These are phyloP conservation scores for Trisateles emortualis DNA, from an alignment of 2,888 invertebrate species.

Conservation along the genomic window DNA sequence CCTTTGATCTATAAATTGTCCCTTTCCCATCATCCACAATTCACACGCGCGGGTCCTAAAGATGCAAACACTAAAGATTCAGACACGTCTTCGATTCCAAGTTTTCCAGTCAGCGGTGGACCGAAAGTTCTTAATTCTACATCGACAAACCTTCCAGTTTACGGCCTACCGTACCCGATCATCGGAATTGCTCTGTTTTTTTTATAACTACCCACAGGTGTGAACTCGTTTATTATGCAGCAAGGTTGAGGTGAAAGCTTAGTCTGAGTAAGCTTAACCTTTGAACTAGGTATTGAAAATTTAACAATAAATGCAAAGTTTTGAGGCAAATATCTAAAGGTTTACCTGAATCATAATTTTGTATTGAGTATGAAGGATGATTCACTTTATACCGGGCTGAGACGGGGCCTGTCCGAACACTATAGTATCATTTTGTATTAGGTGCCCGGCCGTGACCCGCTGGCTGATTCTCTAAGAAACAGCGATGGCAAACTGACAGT, in stretches of 20 bases:
- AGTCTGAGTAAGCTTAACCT: too few species aligned
- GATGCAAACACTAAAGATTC: slow-evolving; percentile 29
- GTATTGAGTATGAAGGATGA: too few species aligned
- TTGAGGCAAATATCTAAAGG: too few species aligned
- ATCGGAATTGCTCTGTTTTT: slow-evolving; percentile 44
- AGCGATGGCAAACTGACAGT: too few species aligned
- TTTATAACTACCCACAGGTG: slow-evolving; percentile 35
- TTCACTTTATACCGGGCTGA: too few species aligned
- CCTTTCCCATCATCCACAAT: slow-evolving; percentile 35
- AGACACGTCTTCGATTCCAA: slow-evolving; percentile 29
- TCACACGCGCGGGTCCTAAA: slow-evolving; percentile 38
- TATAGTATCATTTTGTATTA: too few species aligned
- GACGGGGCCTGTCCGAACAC: too few species aligned
- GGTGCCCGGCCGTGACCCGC: too few species aligned
- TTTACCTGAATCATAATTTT: too few species aligned
- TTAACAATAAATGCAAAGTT: too few species aligned
- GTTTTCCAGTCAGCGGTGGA: slow-evolving; percentile 17
- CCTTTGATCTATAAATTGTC: slow-evolving; percentile 24
- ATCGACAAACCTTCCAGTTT: slow-evolving; percentile 23
- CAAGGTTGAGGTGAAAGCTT: background rate
- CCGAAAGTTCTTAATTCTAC: slow-evolving; percentile 4
- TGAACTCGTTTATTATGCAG: slow-evolving; percentile 17
- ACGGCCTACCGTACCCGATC: slow-evolving; percentile 29
- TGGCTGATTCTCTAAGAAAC: too few species aligned
- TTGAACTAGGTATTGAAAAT: too few species aligned